These are phyloP conservation scores for Seladonia tumulorum DNA, from an alignment of 2,888 invertebrate species.

Conservation along the genomic window DNA sequence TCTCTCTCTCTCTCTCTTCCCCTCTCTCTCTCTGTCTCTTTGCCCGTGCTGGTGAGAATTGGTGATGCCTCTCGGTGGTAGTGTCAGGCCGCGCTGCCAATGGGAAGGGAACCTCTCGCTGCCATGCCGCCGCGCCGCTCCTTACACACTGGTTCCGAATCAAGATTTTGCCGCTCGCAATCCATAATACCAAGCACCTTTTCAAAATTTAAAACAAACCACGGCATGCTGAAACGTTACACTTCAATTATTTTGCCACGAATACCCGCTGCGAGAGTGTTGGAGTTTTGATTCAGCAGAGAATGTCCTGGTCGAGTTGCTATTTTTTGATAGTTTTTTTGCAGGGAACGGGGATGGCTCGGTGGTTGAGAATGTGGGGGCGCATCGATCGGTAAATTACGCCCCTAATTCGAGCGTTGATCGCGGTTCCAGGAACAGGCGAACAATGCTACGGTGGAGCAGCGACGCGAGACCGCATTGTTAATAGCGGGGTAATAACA, in stretches of 20 bases:
- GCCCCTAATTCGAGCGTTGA: neutral
- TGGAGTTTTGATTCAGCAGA: neutral
- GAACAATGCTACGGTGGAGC: slow-evolving; percentile 38
- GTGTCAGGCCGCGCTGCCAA: slow-evolving; percentile 35
- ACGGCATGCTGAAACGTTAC: neutral
- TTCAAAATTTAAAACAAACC: neutral
- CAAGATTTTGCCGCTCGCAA: neutral
- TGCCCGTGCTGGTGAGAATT: neutral
- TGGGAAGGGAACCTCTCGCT: slow-evolving; percentile 24
- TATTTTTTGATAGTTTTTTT: neutral
- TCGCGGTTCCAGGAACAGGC: slow-evolving; percentile 7
- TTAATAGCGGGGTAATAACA: slow-evolving; percentile 63
- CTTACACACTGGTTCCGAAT: neutral
- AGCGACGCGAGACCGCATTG: slow-evolving; percentile 52
- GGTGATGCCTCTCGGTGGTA: slow-evolving; percentile 28
- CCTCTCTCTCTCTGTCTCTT: neutral
- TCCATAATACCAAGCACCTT: neutral
- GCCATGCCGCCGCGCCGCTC: slow-evolving; percentile 22
- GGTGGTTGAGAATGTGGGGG: neutral
- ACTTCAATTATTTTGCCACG: neutral
- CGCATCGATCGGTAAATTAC: slow-evolving; percentile 22
- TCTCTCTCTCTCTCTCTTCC: neutral
- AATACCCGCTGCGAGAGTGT: neutral
- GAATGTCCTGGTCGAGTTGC: neutral
- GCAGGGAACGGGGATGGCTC: neutral